Evolutionary conservation across 2,797 vertebrate species (phyloP), one percentile per base, ranked within the genome.

Genomic region (Argyrosomus regius): DNA sequence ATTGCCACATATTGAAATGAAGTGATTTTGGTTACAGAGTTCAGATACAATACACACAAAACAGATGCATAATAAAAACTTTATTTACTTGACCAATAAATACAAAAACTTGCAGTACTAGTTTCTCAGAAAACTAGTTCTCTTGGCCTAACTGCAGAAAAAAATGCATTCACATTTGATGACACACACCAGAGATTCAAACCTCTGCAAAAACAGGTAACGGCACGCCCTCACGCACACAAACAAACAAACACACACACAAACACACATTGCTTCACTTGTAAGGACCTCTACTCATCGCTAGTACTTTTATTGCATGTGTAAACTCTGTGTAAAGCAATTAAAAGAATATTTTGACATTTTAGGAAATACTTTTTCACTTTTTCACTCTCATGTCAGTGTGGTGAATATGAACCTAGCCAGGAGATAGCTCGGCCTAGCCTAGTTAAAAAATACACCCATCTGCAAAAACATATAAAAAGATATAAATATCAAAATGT

Each of bases 31-130:
- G 10, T 56, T 10, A 17, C 24, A 58, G 1, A 41, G 28, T 26
- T 62, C 20, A 59, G 2, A 57, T 14, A 56, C 31, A 64, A 56
- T 46, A 39, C 6, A 26, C 16, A 56, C 22, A 54, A 9, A 14
- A 20, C 0, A 11, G 17, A 10, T 17, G 1, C 0, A 24, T 49
- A 72, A 69, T 76, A 78, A 75, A 77, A 83, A 69, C 16, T 86
- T 91, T 91, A 92, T 91, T 92, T 82, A 79, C 35, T 57, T 28
- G 48, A 22, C 13, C 43, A 93, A 91, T 85, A 81, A 89, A 92
- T 81, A 88, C 39, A 56, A 64, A 39, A 63, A 66, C 41, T 18
- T 26, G 11, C 45, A 35, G 18, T 6, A 35, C 10, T 24, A 39
- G 39, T 74, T 78, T 76, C 17, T 61, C 24, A 45, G 8, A 17